phyloP scores from a whole-genome alignment of 1,140 invertebrate species.

The Meloidogyne exigua region DNA sequence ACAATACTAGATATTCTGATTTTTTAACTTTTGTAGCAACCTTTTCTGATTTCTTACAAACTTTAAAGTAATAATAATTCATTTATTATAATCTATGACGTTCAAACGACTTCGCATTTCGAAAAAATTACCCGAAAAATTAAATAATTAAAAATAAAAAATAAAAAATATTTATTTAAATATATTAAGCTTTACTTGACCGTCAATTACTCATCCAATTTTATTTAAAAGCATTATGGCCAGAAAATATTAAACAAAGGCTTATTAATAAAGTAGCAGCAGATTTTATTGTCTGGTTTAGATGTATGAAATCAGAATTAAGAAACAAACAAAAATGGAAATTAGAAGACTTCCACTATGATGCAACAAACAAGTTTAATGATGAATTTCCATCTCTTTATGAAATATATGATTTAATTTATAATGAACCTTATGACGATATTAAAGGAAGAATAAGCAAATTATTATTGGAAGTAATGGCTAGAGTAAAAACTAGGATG shows the following conservation, averaged over 20 bases:
- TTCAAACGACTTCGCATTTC: too few relatives aligned
- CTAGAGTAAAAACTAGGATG: neutral
- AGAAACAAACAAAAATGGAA: neutral
- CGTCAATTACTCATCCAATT: neutral
- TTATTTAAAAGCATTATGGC: neutral
- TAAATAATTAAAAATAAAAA: too few relatives aligned
- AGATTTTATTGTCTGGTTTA: neutral
- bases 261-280: neutral
- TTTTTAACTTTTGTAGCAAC: too few relatives aligned
- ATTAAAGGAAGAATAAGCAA: neutral
- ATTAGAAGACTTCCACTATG: neutral
- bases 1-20: too few relatives aligned
- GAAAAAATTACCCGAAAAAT: too few relatives aligned
- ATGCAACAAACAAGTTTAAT: neutral
- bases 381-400: neutral
- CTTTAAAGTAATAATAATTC: too few relatives aligned
- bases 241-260: neutral
- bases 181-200: neutral
- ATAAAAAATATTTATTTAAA: too few relatives aligned
- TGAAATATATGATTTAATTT: neutral
- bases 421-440: neutral
- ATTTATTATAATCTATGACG: too few relatives aligned
- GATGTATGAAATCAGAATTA: neutral
- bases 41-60: too few relatives aligned
- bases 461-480: neutral